Percentiles rank a stretch among this genome's conserved stretches.
Evolutionary conservation across 2,888 invertebrate species (phyloP).

Genomic region (Microplitis manilae): DNA sequence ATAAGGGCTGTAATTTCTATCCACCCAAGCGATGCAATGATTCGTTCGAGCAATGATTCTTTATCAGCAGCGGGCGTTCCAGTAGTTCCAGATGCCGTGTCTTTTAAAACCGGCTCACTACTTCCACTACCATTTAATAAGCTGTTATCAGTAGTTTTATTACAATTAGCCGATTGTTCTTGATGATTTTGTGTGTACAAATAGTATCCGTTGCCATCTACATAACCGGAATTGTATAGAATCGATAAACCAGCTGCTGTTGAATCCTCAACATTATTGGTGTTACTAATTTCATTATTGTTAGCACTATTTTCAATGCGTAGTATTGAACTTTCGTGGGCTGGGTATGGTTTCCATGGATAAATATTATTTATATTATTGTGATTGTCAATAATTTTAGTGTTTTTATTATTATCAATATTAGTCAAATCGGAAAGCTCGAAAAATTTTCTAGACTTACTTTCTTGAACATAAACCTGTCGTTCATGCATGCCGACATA

Average conservation of each 20-base stretch:
- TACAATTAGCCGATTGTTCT: constrained; percentile 71
- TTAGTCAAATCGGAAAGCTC: constrained; percentile 43
- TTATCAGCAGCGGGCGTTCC: constrained; percentile 66
- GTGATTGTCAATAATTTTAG: constrained; percentile 11
- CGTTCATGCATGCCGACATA: constrained; percentile 88
- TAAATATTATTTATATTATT: constrained; percentile 68
- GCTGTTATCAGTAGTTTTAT: constrained; percentile 51
- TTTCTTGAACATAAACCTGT: constrained; percentile 76
- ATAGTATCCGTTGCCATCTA: constrained; percentile 85
- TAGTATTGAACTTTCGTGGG: constrained; percentile 63
- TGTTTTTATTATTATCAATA: neutral
- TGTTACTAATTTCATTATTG: constrained; percentile 34
- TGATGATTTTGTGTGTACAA: constrained; percentile 77
- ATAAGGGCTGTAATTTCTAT: constrained; percentile 86
- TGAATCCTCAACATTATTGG: constrained; percentile 57
- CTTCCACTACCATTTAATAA: constrained; percentile 46
- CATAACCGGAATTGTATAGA: constrained; percentile 81
- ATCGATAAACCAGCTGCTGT: constrained; percentile 81
- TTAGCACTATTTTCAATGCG: constrained; percentile 27
- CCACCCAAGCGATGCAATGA: constrained; percentile 87
- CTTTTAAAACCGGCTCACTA: constrained; percentile 43
- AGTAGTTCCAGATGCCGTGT: constrained; percentile 58
- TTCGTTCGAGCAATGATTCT: constrained; percentile 79
- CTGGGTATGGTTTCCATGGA: constrained; percentile 84
- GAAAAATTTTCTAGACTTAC: constrained; percentile 54